phyloP scores from a whole-genome alignment of 1,140 invertebrate species.

The Lasioglossum baleicum region DNA sequence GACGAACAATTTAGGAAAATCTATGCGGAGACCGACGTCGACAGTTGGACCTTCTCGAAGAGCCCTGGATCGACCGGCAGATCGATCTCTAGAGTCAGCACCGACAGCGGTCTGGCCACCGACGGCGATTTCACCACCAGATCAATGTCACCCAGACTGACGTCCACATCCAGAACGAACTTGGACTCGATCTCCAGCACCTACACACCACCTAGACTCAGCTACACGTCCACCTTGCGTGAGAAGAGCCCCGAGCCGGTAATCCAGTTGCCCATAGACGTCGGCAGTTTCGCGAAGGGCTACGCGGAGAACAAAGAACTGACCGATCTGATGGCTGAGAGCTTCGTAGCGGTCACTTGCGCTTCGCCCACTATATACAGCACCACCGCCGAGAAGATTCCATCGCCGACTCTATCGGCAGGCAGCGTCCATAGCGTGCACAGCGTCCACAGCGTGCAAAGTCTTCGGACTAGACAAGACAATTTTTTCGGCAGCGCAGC shows the following conservation, averaged over 20 bases:
- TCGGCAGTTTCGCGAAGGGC: slow-evolving; percentile 77
- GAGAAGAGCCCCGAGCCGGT: slow-evolving; percentile 74
- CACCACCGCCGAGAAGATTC: slow-evolving; percentile 79
- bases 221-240: slow-evolving; percentile 69
- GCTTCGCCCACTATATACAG: slow-evolving; percentile 79
- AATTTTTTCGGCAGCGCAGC: slow-evolving; percentile 81
- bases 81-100: slow-evolving; percentile 77
- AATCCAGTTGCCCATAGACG: slow-evolving; percentile 76
- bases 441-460: slow-evolving; percentile 76
- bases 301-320: slow-evolving; percentile 79
- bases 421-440: slow-evolving; percentile 77
- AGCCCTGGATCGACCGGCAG: slow-evolving; percentile 78
- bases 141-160: slow-evolving; percentile 78
- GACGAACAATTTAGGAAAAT: slow-evolving; percentile 86
- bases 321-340: slow-evolving; percentile 78
- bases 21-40: slow-evolving; percentile 83
- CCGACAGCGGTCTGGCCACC: slow-evolving; percentile 76
- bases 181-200: slow-evolving; percentile 74
- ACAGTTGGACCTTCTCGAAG: slow-evolving; percentile 87
- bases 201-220: slow-evolving; percentile 71
- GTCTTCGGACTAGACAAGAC: slow-evolving; percentile 84
- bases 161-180: slow-evolving; percentile 74
- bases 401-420: slow-evolving; percentile 83
- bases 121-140: slow-evolving; percentile 77
- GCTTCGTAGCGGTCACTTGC: slow-evolving; percentile 78